Base-by-base conservation (phyloP, 2,797 vertebrate species). In the Pangasius sanitwongsei region DNA sequence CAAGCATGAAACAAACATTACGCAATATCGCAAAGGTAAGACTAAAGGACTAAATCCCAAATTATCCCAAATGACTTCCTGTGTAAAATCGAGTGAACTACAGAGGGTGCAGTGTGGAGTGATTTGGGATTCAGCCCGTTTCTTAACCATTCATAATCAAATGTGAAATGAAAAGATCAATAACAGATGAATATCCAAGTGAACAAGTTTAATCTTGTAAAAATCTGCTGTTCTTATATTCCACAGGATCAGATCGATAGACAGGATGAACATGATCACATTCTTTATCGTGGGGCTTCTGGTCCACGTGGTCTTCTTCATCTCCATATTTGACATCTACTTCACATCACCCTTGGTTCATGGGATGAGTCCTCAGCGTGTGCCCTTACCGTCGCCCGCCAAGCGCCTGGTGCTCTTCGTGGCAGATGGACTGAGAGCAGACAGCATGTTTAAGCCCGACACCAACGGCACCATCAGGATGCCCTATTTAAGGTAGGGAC, bases 301-400 rank as follows among this genome's bases (percentile, higher is more conserved):
- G 4, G 96, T 99, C 90, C 98, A 99, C n/a, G 94, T 97, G 53
- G 95, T 99, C 67, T 99, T 99, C 95, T 97, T 99, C 92, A 82
- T 96, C 84, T 99, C 98, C 63, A 99, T 99, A 93, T 99, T 99
- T 94, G 98, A 99, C 93, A 99, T 99, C 93, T 99, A 99, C 94
- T 99, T 99, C 95, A 99, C 97, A 0, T 99, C 98, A 87, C 99
- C 99, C 4, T 92, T 99, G 89, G 98, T 99, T 86, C 98, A 99
- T 13, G 98, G 98, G 48, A 99, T 98, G 98, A 96, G 96, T 25
- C 98, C 98, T 77, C 97, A 96, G 84, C 92, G 83, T n/a, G 97
- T 97, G 1, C 90, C 92, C 0, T 91, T 98, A 91, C 91, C 95
- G 0, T 95, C 98, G 44, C 99, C 98, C 0, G 98, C 98, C 6